Base-by-base conservation (phyloP, 2,113 vertebrate species). In the Sisor rabdophorus region DNA sequence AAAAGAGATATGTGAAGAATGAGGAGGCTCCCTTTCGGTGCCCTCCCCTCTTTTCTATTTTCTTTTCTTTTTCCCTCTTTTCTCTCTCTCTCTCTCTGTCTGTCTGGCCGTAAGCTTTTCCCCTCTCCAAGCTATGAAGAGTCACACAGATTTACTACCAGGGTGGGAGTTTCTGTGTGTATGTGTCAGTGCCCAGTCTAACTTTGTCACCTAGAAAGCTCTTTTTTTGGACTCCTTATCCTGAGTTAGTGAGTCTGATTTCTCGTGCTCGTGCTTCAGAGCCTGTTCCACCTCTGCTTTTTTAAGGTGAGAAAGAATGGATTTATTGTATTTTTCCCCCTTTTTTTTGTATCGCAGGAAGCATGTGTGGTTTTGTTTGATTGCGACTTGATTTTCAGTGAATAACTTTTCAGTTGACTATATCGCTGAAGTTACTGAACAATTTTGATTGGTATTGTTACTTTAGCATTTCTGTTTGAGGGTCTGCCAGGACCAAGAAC, bases 131-230 rank as follows among this genome's bases (percentile, higher is more conserved):
- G 75, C 82, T 87, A 90, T 85, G 84, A 89, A 87, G 90, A 93
- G 93, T 90, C 85, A 87, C 81, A 85, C 86, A 86, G 81, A 55
- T 40, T 56, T 24, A 15, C 71, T 81, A 82, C 75, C 79, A 77
- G 86, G 83, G 86, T 87, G 89, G 89, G 86, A 87, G 87, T 89
- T 89, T 92, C 89, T 91, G 87, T 83, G 83, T 85, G 86, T 83
- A 83, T 84, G 84, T 82, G 73, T 63, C 89, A 87, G 85, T 87
- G 84, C 83, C 26, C 64, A 67, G 85, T 80, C 77, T 69, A 53
- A 82, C 73, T 83, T 76, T 36, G 71, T 82, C 68, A 30, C 40
- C n/a, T 59, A 47, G 40, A 69, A 28, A 85, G 85, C 73, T 78
- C 85, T 89, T 17, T 48, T 48, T 24, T 15, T 44, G 32, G n/a